These are phyloP conservation scores for Vulpes ferrilata DNA, from an alignment of 2,113 vertebrate genomes.

Conservation along the genomic window DNA sequence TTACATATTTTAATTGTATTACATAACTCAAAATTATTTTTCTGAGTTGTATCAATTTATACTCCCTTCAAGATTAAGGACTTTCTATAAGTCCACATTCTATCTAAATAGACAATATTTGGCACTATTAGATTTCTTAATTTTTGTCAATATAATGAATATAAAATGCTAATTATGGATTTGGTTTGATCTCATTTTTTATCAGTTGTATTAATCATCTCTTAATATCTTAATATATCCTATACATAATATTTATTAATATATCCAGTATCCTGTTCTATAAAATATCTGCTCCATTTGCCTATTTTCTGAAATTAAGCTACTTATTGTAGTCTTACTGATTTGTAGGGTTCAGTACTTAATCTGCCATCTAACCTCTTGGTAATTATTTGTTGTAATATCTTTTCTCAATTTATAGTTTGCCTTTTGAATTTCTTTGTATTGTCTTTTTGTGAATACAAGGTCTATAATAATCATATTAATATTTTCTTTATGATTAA, in stretches of 20 bases:
- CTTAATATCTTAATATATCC: background rate
- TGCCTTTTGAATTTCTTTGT: background rate
- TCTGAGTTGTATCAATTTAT: background rate
- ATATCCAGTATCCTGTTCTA: background rate
- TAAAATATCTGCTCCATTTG: background rate
- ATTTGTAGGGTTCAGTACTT: background rate
- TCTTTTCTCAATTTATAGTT: background rate
- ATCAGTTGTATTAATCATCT: background rate
- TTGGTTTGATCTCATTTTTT: background rate
- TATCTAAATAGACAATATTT: background rate
- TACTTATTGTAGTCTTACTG: background rate
- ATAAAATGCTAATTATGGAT: background rate
- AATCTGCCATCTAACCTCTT: background rate
- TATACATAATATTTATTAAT: background rate
- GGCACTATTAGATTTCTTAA: background rate
- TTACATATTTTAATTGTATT: background rate
- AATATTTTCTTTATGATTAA: background rate
- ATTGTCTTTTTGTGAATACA: background rate
- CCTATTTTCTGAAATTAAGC: background rate
- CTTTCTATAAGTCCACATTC: background rate
- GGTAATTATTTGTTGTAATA: background rate
- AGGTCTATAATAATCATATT: background rate
- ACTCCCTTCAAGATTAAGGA: background rate
- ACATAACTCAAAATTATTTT: slow-evolving; percentile 13
- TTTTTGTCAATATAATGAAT: background rate